phyloP scores from a whole-genome alignment of 2,888 invertebrate species.

The Peribatodes rhomboidaria region DNA sequence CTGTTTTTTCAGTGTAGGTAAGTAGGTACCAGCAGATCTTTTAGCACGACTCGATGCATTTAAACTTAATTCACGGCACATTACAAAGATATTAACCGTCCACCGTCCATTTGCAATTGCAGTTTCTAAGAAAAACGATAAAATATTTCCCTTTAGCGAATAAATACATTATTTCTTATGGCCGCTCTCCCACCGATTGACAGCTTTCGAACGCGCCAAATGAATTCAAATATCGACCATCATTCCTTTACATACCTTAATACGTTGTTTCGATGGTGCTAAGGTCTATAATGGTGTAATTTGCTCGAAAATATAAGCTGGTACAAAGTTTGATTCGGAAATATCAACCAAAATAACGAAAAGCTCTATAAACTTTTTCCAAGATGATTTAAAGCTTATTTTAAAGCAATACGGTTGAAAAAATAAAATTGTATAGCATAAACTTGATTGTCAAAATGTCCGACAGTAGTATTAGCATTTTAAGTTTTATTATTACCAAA shows the following conservation, averaged over 20 bases:
- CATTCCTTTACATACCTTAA: not conserved
- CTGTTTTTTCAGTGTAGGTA: too few relatives aligned
- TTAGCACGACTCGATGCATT: not conserved
- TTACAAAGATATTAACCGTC: constrained; percentile 46
- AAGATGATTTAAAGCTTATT: constrained; percentile 1
- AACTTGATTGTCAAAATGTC: constrained; percentile 21
- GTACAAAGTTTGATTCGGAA: constrained; percentile 16
- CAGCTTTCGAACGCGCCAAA: constrained; percentile 77
- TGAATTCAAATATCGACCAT: constrained; percentile 60
- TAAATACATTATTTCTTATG: constrained; percentile 76
- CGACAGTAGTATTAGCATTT: too few relatives aligned
- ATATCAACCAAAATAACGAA: constrained; percentile 14
- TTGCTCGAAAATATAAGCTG: constrained; percentile 1
- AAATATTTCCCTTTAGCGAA: constrained; percentile 70
- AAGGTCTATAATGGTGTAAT: constrained; percentile 13
- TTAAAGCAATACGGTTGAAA: not conserved
- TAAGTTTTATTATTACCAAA: constrained; percentile 11
- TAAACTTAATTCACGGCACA: constrained; percentile 33
- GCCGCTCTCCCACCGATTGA: constrained; percentile 67
- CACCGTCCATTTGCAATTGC: constrained; percentile 58
- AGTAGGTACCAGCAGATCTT: too few relatives aligned
- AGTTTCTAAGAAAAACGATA: constrained; percentile 73
- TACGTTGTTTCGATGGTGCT: not conserved
- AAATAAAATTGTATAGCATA: constrained; percentile 10
- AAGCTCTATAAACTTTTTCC: not conserved